Evolutionary conservation across 2,888 invertebrate genomes (phyloP).

Genomic region (Lapara coniferarum): DNA sequence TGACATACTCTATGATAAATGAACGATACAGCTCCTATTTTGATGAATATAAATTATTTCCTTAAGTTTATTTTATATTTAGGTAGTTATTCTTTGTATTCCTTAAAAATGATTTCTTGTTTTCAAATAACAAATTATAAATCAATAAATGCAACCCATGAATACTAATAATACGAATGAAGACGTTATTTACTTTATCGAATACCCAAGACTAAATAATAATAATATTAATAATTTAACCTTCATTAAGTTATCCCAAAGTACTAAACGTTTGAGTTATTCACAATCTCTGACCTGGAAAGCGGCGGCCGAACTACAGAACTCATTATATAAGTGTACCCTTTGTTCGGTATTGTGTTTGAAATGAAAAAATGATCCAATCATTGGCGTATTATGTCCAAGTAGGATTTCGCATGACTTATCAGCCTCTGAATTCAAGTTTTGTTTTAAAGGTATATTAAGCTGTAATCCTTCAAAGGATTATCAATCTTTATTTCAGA

Average conservation of each 20-base stretch:
- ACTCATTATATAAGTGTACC: conserved; percentile 26
- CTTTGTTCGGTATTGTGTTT: conserved; percentile 27
- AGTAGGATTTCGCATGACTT: conserved; percentile 15
- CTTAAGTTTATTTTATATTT: too few relatives aligned
- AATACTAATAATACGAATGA: too few relatives aligned
- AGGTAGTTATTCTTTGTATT: too few relatives aligned
- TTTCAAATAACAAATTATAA: too few relatives aligned
- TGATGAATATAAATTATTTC: too few relatives aligned
- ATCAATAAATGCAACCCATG: too few relatives aligned
- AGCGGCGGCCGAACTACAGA: conserved; percentile 22
- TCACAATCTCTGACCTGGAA: conserved; percentile 18
- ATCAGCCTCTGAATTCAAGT: not conserved
- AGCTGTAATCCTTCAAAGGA: not conserved
- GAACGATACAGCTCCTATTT: too few relatives aligned
- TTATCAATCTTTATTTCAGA: too few relatives aligned
- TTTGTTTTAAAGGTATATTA: not conserved
- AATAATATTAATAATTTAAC: conserved; percentile 10
- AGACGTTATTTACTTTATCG: not conserved
- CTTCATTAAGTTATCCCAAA: conserved; percentile 19
- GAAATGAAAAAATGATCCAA: conserved; percentile 24
- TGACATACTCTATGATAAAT: too few relatives aligned
- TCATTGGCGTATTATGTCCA: conserved; percentile 16
- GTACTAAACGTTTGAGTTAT: conserved; percentile 17
- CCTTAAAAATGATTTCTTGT: too few relatives aligned
- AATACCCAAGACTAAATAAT: not conserved